These are phyloP conservation scores for Bombus sibiricus DNA, from an alignment of 1,140 invertebrate species.

Conservation along the genomic window DNA sequence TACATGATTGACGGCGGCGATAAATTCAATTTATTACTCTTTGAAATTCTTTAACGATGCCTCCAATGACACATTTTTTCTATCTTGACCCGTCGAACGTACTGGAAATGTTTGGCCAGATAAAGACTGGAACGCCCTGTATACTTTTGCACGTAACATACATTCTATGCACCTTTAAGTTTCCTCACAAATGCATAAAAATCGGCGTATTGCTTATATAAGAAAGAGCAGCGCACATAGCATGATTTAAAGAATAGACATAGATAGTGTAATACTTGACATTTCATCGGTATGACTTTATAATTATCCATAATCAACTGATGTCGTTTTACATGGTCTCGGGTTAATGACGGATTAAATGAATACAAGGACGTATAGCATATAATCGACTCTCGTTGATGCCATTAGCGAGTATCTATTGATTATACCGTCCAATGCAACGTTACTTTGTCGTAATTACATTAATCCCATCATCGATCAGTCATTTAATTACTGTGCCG, in stretches of 20 bases:
- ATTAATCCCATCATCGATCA: slow-evolving; percentile 67
- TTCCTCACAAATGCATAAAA: too few species aligned
- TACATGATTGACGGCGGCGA: too few species aligned
- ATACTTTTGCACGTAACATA: too few species aligned
- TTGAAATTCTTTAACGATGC: too few species aligned
- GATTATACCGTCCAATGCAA: slow-evolving; percentile 63
- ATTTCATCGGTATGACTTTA: neutral
- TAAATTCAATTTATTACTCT: too few species aligned
- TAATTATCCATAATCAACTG: slow-evolving; percentile 35
- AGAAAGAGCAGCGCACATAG: too few species aligned
- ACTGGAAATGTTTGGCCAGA: too few species aligned
- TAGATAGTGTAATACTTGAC: neutral
- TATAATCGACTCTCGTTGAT: slow-evolving; percentile 56
- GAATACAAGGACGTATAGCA: slow-evolving; percentile 39
- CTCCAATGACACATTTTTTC: too few species aligned
- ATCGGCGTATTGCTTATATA: too few species aligned
- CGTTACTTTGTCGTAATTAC: slow-evolving; percentile 71
- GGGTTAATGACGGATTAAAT: slow-evolving; percentile 63
- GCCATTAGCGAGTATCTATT: slow-evolving; percentile 67
- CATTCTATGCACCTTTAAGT: too few species aligned
- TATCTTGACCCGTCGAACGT: too few species aligned
- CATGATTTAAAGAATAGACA: neutral
- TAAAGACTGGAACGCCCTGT: too few species aligned
- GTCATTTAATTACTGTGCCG: slow-evolving; percentile 71
- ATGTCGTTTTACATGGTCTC: slow-evolving; percentile 31